Conservation (phyloP, 2,113 vertebrate species). For the Prionailurus viverrinus region DNA sequence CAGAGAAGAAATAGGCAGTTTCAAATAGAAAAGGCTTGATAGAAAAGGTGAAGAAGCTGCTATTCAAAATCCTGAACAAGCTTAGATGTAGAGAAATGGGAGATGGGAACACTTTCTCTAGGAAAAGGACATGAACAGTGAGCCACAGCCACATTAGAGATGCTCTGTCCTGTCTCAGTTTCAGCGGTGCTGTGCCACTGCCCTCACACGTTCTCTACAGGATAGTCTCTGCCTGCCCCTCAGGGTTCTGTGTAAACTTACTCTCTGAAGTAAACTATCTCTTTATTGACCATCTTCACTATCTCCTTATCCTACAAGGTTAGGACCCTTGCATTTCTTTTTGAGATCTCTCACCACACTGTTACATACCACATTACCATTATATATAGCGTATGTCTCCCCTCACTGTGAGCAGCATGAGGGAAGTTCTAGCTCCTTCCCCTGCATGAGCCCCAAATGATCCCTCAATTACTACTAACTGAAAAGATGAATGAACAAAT, state of each 20-base stretch:
- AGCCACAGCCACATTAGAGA: neutral
- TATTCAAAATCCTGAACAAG: neutral
- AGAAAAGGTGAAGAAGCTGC: neutral
- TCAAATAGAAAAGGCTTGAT: neutral
- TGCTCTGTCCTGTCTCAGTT: too few species aligned
- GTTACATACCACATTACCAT: too few species aligned
- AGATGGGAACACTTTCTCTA: neutral
- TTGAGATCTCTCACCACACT: neutral
- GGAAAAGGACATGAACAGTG: neutral
- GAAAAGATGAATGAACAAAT: neutral
- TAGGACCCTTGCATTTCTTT: neutral
- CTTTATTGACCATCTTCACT: neutral
- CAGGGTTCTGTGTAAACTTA: neutral
- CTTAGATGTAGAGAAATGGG: fast-evolving
- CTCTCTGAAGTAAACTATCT: neutral
- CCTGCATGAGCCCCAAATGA: neutral
- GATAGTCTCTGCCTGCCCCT: neutral
- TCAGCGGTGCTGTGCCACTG: fast-evolving
- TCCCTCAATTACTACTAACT: neutral
- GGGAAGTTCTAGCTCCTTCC: neutral
- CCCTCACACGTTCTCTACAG: neutral
- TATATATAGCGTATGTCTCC: fast-evolving
- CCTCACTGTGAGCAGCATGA: neutral
- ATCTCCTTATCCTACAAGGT: neutral
- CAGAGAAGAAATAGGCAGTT: neutral